Evolutionary conservation across 1,140 invertebrate species (phyloP), one percentile per base, ranked within the genome.

Genomic region (Macrocentrus cingulum): DNA sequence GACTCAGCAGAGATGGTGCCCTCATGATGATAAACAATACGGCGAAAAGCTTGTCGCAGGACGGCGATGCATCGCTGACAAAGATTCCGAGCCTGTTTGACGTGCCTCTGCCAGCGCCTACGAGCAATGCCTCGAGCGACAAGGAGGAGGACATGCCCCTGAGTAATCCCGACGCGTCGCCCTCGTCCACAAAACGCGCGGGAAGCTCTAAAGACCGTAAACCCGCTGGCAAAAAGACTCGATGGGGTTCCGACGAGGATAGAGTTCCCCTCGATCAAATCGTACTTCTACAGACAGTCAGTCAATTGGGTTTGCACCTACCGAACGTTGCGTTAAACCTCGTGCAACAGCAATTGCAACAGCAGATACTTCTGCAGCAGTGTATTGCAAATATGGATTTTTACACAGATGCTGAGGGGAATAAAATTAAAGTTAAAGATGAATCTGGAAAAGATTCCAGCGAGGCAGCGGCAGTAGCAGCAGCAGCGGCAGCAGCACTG

Each of bases 1-100:
- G 92, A 59, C 77, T 93, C 60, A 88, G 85, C 67, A 83, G 91
- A 62, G 87, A 92, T 66, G 84, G 87, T 60, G 90, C 91, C 0
- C 69, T 87, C 45, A 80, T 82, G 59, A 87, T 89, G 83, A 87
- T 91, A 63, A 85, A 85, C 64, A 84, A 84, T 15, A 87, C 87
- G 3, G 87, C 90, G 66, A 82, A 84, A 64, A 84, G 84, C 69
- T 70, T 89, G 54, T 80, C 84, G 36, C 83, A 85, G 63, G 70
- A 72, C 9, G 69, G 66, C 15, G 76, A 77, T 42, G 53, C 25
- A 2, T 52, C 60, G 9, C 70, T 68, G 65, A 67, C 70, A 53
- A 81, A 79, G 48, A 80, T 77, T 56, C 77, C 78, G 1, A 78
- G 78, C 66, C 66, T 79, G 3, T 72, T 79, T 45, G 79, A 79